These are phyloP conservation scores for Stomatorhinus ivindoensis DNA, from an alignment of 2,113 vertebrate genomes.

Conservation along the genomic window DNA sequence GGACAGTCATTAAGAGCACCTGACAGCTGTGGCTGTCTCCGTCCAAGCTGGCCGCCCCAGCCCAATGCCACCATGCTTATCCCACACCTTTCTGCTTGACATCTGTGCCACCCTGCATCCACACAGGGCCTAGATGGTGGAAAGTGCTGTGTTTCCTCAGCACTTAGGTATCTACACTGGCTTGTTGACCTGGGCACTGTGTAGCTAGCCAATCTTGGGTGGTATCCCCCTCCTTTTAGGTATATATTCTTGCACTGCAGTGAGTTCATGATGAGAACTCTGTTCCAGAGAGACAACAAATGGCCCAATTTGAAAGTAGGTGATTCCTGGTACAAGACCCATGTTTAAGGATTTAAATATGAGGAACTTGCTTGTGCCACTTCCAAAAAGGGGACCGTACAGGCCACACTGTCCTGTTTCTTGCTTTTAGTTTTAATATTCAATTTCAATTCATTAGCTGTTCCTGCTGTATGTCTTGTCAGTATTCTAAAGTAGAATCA, in stretches of 20 bases:
- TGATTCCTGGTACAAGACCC: background rate
- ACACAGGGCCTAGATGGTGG: background rate
- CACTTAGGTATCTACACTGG: background rate
- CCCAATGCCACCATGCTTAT: background rate
- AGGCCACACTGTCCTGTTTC: background rate
- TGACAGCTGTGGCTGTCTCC: background rate
- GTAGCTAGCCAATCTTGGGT: background rate
- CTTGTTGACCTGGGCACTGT: background rate
- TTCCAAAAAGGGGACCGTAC: background rate
- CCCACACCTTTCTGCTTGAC: background rate
- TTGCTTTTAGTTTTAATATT: background rate
- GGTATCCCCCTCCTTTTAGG: background rate
- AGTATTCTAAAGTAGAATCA: background rate
- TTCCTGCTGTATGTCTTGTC: background rate
- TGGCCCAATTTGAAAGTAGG: slow-evolving; percentile 9
- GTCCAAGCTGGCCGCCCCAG: background rate
- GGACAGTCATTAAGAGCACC: background rate
- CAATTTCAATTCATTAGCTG: background rate
- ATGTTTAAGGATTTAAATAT: background rate
- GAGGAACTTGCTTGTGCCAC: background rate
- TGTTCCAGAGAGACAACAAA: background rate
- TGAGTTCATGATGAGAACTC: background rate
- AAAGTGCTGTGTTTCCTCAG: background rate
- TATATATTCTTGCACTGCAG: background rate
- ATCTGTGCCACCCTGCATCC: background rate